phyloP scores from a whole-genome alignment of 2,888 invertebrate genomes.

The Drosophila nigritarsus region DNA sequence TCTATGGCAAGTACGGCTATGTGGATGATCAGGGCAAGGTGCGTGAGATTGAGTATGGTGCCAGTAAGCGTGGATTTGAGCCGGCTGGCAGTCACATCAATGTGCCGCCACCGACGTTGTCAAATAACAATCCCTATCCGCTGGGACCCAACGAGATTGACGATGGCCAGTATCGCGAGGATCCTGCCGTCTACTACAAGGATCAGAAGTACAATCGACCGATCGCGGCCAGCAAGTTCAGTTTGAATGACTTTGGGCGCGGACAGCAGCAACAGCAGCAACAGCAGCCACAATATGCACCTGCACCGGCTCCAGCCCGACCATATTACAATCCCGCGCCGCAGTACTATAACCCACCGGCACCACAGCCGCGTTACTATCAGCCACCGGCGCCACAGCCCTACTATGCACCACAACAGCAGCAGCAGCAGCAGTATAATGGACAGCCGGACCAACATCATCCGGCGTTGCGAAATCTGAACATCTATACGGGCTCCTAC shows the following conservation, averaged over 20 bases:
- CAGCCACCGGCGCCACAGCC: slow-evolving; percentile 82
- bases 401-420: slow-evolving; percentile 77
- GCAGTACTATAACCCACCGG: slow-evolving; percentile 81
- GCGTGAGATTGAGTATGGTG: slow-evolving; percentile 94
- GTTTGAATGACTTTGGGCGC: slow-evolving; percentile 82
- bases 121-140: slow-evolving; percentile 86
- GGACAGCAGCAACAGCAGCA: slow-evolving; percentile 60
- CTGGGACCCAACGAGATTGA: slow-evolving; percentile 88
- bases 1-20: slow-evolving; percentile 96
- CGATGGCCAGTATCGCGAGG: slow-evolving; percentile 94
- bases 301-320: slow-evolving; percentile 62
- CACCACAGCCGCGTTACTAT: slow-evolving; percentile 80
- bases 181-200: slow-evolving; percentile 91
- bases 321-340: slow-evolving; percentile 71
- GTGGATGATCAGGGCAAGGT: slow-evolving; percentile 91
- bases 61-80: slow-evolving; percentile 92
- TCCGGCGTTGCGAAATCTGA: slow-evolving; percentile 89
- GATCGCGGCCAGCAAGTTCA: slow-evolving; percentile 82
- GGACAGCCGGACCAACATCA: slow-evolving; percentile 89
- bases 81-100: slow-evolving; percentile 90
- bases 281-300: slow-evolving; percentile 61
- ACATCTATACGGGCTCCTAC: slow-evolving; percentile 91
- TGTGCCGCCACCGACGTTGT: slow-evolving; percentile 93
- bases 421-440: slow-evolving; percentile 82
- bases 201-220: slow-evolving; percentile 87